A percentile compares a stretch with the other conserved stretches of the same genome.
Conservation (phyloP, 30 jellyfish, hydroid and myxozoan species). For the Hydractinia symbiolongicarpus region DNA sequence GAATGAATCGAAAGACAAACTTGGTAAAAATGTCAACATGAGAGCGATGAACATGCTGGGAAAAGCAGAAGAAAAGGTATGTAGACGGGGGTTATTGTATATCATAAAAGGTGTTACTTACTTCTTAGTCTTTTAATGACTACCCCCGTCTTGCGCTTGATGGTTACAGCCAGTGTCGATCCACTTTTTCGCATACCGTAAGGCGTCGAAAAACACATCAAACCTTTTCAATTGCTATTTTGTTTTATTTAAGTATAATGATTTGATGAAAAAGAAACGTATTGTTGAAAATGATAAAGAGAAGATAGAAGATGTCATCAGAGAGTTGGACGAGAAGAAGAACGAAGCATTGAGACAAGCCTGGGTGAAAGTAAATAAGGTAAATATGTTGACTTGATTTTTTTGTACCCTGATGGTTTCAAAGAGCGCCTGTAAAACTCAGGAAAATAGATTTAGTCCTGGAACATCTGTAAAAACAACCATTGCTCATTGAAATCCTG, state of each 20-base stretch:
- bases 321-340: conserved; percentile 86
- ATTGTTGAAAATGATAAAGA: conserved; percentile 78
- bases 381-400: background rate
- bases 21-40: conserved; percentile 87
- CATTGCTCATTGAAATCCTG: too few relatives aligned
- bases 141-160: background rate
- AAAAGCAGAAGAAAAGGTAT: conserved; percentile 96
- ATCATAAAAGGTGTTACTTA: background rate
- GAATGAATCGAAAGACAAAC: conserved; percentile 72
- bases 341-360: conserved; percentile 81
- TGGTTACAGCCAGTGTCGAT: background rate
- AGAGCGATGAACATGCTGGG: conserved; percentile 98
- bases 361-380: conserved; percentile 96
- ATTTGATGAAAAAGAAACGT: conserved; percentile 79
- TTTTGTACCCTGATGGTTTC: too few relatives aligned
- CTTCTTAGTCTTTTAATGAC: too few relatives aligned
- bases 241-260: conserved; percentile 55
- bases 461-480: too few relatives aligned
- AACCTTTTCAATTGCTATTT: background rate
- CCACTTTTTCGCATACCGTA: background rate
- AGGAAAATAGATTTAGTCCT: too few relatives aligned
- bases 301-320: conserved; percentile 84
- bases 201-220: too few relatives aligned
- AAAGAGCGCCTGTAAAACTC: too few relatives aligned
- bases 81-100: background rate